These are phyloP conservation scores for Micronycteris hirsuta DNA, from an alignment of 2,113 vertebrate genomes.

Conservation along the genomic window DNA sequence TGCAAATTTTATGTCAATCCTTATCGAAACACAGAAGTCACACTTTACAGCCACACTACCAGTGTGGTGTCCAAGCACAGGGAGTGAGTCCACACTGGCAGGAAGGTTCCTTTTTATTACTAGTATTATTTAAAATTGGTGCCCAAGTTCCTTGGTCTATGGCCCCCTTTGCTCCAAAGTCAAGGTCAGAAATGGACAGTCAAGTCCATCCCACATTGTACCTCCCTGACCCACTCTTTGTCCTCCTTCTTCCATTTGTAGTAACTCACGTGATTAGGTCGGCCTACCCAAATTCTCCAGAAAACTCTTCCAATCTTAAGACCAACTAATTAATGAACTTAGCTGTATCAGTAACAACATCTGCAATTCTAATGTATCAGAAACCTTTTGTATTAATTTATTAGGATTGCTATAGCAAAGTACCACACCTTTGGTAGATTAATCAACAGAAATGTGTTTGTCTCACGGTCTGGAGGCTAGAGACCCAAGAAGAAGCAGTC, in stretches of 20 bases:
- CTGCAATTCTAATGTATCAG: neutral
- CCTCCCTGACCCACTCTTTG: neutral
- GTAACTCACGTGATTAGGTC: neutral
- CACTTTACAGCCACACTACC: too few relatives aligned
- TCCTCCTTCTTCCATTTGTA: neutral
- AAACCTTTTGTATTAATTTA: rapidly evolving
- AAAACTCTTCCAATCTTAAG: neutral
- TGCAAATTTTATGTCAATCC: too few relatives aligned
- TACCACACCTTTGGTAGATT: neutral
- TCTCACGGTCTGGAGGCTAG: neutral
- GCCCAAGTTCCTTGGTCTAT: rapidly evolving
- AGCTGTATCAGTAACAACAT: neutral
- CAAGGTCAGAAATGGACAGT: neutral
- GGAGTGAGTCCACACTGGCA: too few relatives aligned
- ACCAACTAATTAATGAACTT: neutral
- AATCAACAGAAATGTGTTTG: neutral
- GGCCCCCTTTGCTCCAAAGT: neutral
- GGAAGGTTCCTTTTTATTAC: neutral
- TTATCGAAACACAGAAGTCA: too few relatives aligned
- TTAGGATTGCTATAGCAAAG: neutral
- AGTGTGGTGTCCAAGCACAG: too few relatives aligned
- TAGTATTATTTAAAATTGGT: neutral
- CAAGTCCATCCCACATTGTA: rapidly evolving
- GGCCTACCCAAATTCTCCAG: neutral
- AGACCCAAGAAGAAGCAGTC: neutral